A percentile compares a stretch with the other conserved stretches of the same genome.
Evolutionary conservation across 92 coral and sea anemone species (phyloP).

Genomic region (Palythoa caribaeorum): DNA sequence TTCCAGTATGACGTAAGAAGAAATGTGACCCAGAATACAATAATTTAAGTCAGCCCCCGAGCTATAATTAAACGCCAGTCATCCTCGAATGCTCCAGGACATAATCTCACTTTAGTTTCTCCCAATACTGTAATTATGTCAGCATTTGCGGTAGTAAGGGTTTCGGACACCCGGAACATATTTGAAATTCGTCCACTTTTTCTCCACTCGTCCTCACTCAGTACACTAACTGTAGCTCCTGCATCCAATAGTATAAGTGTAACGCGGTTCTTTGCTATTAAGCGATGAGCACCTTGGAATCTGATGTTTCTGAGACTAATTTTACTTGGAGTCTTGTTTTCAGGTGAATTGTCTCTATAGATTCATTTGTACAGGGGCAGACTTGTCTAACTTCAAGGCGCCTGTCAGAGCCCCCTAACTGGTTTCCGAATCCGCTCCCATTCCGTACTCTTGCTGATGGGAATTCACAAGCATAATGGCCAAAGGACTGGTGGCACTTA

Average conservation of each 20-base stretch:
- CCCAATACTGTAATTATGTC: conserved; percentile 45
- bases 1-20: conserved; percentile 42
- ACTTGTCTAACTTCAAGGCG: not conserved
- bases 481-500: not conserved
- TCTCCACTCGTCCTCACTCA: conserved; percentile 48
- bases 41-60: conserved; percentile 45
- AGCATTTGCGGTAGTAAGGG: conserved; percentile 64
- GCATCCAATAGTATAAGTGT: conserved; percentile 57
- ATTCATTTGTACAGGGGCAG: not conserved
- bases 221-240: conserved; percentile 58
- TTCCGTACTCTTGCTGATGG: not conserved
- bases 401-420: not conserved
- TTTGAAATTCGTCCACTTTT: conserved; percentile 36
- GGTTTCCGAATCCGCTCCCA: not conserved
- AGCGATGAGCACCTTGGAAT: conserved; percentile 50
- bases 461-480: not conserved
- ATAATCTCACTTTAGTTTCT: conserved; percentile 51
- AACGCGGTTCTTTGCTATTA: conserved; percentile 50
- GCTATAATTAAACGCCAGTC: conserved; percentile 43
- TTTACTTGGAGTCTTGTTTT: not conserved
- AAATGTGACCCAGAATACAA: conserved; percentile 60
- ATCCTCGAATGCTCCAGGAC: conserved; percentile 22
- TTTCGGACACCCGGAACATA: conserved; percentile 25
- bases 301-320: conserved; percentile 4
- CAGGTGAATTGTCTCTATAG: not conserved